Percentiles rank a stretch among this genome's conserved stretches.
These are phyloP conservation scores for Catharus fuscescens DNA, from an alignment of 2,113 vertebrate species.

Conservation along the genomic window DNA sequence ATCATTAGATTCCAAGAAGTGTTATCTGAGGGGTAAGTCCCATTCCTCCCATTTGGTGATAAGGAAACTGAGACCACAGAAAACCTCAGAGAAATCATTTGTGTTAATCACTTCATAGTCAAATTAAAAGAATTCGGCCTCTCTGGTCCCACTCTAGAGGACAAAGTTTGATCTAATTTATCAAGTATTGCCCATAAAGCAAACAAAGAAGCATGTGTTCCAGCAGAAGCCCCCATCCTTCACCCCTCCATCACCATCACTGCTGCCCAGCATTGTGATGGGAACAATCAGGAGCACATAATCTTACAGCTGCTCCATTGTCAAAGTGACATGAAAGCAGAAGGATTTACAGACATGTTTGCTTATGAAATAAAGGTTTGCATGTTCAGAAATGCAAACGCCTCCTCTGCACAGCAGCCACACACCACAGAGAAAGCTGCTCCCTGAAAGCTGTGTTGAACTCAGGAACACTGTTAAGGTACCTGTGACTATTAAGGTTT, in stretches of 20 bases:
- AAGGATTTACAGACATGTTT: conserved; percentile 13
- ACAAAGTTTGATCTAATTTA: conserved; percentile 38
- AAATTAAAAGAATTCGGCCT: background rate
- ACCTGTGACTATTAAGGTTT: background rate
- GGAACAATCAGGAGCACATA: conserved; percentile 7
- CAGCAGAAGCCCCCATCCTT: background rate
- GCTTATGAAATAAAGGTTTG: background rate
- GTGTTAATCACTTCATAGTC: background rate
- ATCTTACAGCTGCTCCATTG: conserved; percentile 33
- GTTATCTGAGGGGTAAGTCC: background rate
- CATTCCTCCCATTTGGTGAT: background rate
- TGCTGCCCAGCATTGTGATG: conserved; percentile 15
- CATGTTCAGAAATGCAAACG: background rate
- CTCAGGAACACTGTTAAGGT: background rate
- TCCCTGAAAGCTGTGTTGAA: background rate
- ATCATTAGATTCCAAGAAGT: background rate
- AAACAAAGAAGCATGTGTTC: conserved; percentile 22
- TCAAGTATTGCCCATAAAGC: conserved; percentile 1
- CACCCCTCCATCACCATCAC: background rate
- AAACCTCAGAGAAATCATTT: background rate
- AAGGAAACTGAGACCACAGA: background rate
- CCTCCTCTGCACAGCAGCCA: background rate
- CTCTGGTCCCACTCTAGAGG: background rate
- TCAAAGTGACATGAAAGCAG: background rate
- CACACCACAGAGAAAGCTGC: background rate